phyloP scores from a whole-genome alignment of 2,797 vertebrate species.

The Remorina albescens region DNA sequence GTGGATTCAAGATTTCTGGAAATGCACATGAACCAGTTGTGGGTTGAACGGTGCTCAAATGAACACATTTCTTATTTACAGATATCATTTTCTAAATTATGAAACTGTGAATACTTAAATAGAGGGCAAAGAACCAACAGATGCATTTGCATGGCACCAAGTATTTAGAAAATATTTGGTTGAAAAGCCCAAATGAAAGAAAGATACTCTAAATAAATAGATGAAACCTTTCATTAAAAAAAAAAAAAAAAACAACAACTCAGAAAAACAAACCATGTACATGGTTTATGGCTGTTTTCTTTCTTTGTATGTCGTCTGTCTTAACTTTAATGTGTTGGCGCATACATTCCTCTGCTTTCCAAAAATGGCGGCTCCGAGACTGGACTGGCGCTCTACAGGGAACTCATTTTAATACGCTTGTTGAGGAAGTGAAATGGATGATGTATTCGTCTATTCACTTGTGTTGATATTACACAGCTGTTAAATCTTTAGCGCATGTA shows the following conservation, averaged over 20 bases:
- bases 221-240: too few species aligned
- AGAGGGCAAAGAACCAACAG: not conserved
- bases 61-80: not conserved
- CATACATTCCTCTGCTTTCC: too few species aligned
- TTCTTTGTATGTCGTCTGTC: not conserved
- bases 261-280: too few species aligned
- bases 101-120: not conserved
- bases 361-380: too few species aligned
- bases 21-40: not conserved
- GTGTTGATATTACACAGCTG: not conserved
- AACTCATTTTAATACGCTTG: not conserved
- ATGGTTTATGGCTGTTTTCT: not conserved
- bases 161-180: conserved; percentile 1
- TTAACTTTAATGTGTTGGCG: not conserved
- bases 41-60: not conserved
- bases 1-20: not conserved
- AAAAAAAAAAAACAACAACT: too few species aligned
- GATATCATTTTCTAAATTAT: not conserved
- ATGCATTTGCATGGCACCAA: not conserved
- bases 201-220: not conserved
- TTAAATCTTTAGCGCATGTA: not conserved
- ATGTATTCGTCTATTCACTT: not conserved
- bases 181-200: conserved; percentile 1
- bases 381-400: not conserved
- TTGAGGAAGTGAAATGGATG: not conserved